A percentile compares a stretch with the other conserved stretches of the same genome.
These are phyloP conservation scores for Taeniopygia guttata DNA, from an alignment of 2,797 vertebrate genomes.

Conservation along the genomic window DNA sequence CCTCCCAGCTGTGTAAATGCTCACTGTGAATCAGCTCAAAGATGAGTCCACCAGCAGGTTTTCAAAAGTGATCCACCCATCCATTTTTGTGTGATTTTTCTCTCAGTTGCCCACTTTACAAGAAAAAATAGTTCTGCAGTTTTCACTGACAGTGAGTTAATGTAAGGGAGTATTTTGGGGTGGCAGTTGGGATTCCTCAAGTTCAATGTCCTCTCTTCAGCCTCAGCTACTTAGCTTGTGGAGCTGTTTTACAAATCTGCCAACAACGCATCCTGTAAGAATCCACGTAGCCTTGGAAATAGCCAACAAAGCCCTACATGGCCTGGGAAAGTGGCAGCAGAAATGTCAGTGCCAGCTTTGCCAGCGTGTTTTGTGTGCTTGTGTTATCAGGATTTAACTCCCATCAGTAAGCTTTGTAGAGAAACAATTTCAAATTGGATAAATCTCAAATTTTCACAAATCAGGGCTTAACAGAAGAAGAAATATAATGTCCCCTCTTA, in stretches of 20 bases:
- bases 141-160: not conserved
- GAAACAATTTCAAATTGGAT: not conserved
- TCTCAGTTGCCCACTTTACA: not conserved
- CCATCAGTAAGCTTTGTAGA: not conserved
- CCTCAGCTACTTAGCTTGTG: not conserved
- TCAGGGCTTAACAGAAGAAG: not conserved
- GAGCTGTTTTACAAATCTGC: not conserved
- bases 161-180: not conserved
- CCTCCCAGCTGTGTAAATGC: not conserved
- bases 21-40: not conserved
- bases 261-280: rapidly evolving
- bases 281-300: not conserved
- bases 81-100: not conserved
- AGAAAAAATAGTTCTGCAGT: not conserved
- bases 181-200: not conserved
- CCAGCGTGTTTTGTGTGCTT: not conserved
- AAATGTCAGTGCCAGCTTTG: not conserved
- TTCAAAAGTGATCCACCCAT: not conserved
- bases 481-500: not conserved
- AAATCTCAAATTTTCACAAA: not conserved
- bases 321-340: not conserved
- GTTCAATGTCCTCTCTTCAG: not conserved
- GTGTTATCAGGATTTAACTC: not conserved
- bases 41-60: not conserved
- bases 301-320: not conserved